phyloP scores from a whole-genome alignment of 2,797 vertebrate species.

The Anas bernieri region DNA sequence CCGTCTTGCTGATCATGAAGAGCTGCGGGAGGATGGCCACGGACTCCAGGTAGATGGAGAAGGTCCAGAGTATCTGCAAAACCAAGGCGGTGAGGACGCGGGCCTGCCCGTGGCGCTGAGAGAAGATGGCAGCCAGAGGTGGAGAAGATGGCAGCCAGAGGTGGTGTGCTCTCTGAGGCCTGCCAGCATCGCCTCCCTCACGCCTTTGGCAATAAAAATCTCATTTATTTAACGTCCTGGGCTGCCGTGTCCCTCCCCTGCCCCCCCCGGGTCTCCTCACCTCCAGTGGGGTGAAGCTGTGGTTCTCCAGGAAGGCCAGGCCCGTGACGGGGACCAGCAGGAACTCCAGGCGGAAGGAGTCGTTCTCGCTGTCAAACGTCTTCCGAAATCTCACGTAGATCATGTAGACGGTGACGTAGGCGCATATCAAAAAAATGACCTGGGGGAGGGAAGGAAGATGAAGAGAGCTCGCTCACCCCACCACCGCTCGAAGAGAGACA shows the following conservation, averaged over 20 bases:
- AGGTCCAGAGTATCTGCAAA: conserved; percentile 93
- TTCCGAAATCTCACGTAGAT: conserved; percentile 91
- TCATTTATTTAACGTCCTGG: neutral
- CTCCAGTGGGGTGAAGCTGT: conserved; percentile 90
- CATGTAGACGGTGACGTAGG: conserved; percentile 91
- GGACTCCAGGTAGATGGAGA: conserved; percentile 95
- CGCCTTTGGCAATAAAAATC: neutral
- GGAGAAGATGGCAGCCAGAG: accelerated
- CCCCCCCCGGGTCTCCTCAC: conserved; percentile 73
- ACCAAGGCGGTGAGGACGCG: neutral
- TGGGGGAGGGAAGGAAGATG: conserved; percentile 42
- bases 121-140: accelerated
- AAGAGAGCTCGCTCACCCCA: neutral
- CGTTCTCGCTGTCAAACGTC: conserved; percentile 86
- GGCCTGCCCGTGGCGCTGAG: neutral
- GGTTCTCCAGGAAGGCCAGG: conserved; percentile 93
- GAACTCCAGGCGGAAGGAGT: conserved; percentile 94
- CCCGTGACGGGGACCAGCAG: conserved; percentile 92
- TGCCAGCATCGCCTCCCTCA: neutral
- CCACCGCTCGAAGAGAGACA: too few species aligned
- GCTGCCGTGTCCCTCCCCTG: neutral
- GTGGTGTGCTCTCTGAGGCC: neutral
- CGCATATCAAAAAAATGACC: conserved; percentile 92
- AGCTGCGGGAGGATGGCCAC: conserved; percentile 96
- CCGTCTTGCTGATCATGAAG: conserved; percentile 97